A percentile compares a stretch with the other conserved stretches of the same genome.
phyloP scores from a whole-genome alignment of 30 jellyfish, hydroid and myxozoan genomes.

The Nemopilema nomurai region DNA sequence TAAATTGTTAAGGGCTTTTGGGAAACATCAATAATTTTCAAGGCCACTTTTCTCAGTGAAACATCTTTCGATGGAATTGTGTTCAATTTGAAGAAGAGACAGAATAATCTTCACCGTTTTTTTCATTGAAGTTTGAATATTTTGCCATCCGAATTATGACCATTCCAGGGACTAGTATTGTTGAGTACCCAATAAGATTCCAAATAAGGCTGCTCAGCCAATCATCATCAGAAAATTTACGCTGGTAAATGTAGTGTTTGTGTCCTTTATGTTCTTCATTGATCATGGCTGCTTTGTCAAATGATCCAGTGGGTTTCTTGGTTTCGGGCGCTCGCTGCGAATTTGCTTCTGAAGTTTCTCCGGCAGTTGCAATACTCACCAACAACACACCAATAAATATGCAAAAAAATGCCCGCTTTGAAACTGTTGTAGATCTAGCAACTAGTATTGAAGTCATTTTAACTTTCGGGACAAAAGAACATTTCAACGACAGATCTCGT shows the following conservation, averaged over 20 bases:
- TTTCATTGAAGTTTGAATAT: slow-evolving; percentile 74
- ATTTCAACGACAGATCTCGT: no score
- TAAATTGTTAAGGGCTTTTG: no score
- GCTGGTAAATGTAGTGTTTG: slow-evolving; percentile 44
- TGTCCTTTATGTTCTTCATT: not conserved
- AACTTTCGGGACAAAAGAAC: not conserved
- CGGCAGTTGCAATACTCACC: not conserved
- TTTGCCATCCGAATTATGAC: slow-evolving; percentile 70
- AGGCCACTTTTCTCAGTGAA: no score
- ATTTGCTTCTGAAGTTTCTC: not conserved
- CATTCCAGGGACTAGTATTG: slow-evolving; percentile 75
- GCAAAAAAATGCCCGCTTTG: not conserved
- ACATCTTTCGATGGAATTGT: no score
- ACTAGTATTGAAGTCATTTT: not conserved
- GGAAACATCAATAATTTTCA: no score
- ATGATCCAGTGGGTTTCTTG: not conserved
- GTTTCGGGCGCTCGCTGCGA: not conserved
- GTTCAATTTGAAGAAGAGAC: no score
- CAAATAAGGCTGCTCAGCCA: slow-evolving; percentile 84
- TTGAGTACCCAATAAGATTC: slow-evolving; percentile 85
- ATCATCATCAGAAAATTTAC: slow-evolving; percentile 41
- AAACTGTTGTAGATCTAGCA: not conserved
- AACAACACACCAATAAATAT: not conserved
- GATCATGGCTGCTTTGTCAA: not conserved
- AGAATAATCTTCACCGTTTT: slow-evolving; percentile 64